Base-by-base conservation (phyloP, 2,797 vertebrate genomes). In the Lacerta agilis region DNA sequence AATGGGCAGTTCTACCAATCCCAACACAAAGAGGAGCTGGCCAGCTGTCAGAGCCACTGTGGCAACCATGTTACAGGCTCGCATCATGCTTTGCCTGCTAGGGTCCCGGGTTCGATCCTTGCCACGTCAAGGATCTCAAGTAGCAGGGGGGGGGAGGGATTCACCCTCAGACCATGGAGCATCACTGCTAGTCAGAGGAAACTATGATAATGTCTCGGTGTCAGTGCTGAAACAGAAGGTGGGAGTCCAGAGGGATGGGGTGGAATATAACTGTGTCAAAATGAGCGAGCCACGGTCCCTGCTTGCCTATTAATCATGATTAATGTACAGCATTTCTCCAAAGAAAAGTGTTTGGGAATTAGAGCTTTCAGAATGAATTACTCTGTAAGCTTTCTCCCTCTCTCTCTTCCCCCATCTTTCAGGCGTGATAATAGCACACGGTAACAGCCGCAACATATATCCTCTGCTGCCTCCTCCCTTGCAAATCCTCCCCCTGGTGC, bases 61-160 rank as follows among this genome's bases (percentile, higher is more conserved):
- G 61, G 99, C 99, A 33, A 99, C 98, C 96, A 99, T 97, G 97
- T 99, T 99, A 90, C 99, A 99, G 33, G 98, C 98, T 29, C 99
- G 97, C 99, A 99, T 99, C 99, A 99, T 99, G 97, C 33, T 33
- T 33, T 33, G 33, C 33, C 33, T 33, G 61, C 61, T 18, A 64
- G 61, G 61, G 61, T 7, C 61, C 61, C 6, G 61, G 61, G 20
- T 64, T 64, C 61, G 2, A 64, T 23, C 61, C 61, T 64, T 18
- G 61, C 20, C 20, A 23, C 20, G 20, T 64, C 20, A 64, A 64
- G 61, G 20, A 64, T 55, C 49, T 3, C 49, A 55, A 55, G 49
- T 55, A 55, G 13, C 49, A 55, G 13, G 33, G 33, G 18, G 8
- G 27, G 18, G 45, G 55, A 79, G 55, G 49, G 58, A 27, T 13